phyloP scores from a whole-genome alignment of 2,797 vertebrate species.

The Semotilus atromaculatus region DNA sequence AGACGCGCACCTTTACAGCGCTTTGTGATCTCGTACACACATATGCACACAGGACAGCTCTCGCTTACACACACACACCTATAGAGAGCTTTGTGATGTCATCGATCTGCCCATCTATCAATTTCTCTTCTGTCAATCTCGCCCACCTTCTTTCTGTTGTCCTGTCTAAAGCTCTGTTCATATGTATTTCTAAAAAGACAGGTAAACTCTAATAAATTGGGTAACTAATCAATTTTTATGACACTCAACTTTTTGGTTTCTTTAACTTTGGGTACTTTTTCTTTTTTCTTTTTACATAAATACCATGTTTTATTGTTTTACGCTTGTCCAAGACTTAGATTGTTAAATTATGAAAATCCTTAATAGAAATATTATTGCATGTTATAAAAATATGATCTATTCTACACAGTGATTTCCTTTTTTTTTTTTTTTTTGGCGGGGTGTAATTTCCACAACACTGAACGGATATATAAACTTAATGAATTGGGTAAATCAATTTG shows the following conservation, averaged over 20 bases:
- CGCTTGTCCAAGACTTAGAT: not conserved
- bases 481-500: not conserved
- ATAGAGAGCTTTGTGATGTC: constrained; percentile 41
- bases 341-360: not conserved
- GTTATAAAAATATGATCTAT: not conserved
- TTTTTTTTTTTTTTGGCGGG: not conserved
- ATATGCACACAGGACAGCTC: constrained; percentile 10
- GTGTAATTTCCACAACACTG: not conserved
- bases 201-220: not conserved
- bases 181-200: not conserved
- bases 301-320: not conserved
- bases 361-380: not conserved
- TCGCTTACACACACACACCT: not conserved
- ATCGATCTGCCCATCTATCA: constrained; percentile 30
- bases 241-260: not conserved
- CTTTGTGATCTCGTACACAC: constrained; percentile 39
- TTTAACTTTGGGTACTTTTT: not conserved
- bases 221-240: not conserved
- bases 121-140: constrained; percentile 20
- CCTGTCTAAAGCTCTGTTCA: not conserved
- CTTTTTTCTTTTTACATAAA: not conserved
- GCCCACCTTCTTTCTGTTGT: constrained; percentile 24
- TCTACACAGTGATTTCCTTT: not conserved
- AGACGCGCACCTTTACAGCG: constrained; percentile 30
- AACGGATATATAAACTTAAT: not conserved